Evolutionary conservation across 2,797 vertebrate species (phyloP).

Genomic region (Pteronotus mesoamericanus): DNA sequence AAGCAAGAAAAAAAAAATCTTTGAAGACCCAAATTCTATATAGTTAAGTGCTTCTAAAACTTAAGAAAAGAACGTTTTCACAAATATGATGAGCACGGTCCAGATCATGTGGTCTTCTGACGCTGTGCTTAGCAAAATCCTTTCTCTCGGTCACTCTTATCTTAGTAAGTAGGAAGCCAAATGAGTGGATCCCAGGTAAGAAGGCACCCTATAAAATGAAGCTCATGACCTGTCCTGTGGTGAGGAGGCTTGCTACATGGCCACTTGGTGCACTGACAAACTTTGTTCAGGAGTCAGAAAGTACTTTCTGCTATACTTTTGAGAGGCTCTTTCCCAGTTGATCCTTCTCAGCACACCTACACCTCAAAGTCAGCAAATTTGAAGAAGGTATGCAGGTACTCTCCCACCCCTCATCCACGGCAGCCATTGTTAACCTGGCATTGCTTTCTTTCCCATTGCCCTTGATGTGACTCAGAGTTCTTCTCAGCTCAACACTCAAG

Average conservation of each 20-base stretch:
- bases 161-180: background rate
- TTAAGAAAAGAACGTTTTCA: background rate
- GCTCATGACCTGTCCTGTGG: background rate
- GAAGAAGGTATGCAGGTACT: background rate
- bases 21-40: background rate
- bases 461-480: background rate
- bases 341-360: background rate
- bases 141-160: background rate
- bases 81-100: background rate
- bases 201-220: background rate
- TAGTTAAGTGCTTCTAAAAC: background rate
- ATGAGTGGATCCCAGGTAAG: background rate
- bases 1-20: background rate
- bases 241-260: background rate
- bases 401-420: background rate
- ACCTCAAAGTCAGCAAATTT: background rate
- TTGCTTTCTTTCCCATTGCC: background rate
- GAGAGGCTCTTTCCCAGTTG: background rate
- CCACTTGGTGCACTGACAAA: background rate
- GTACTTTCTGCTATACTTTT: background rate
- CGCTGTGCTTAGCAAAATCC: background rate
- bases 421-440: background rate
- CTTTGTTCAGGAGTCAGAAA: background rate
- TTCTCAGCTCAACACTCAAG: background rate
- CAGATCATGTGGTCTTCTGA: background rate